Evolutionary conservation across 92 coral and sea anemone species (phyloP).

Genomic region (Parazoanthus atlanticus): DNA sequence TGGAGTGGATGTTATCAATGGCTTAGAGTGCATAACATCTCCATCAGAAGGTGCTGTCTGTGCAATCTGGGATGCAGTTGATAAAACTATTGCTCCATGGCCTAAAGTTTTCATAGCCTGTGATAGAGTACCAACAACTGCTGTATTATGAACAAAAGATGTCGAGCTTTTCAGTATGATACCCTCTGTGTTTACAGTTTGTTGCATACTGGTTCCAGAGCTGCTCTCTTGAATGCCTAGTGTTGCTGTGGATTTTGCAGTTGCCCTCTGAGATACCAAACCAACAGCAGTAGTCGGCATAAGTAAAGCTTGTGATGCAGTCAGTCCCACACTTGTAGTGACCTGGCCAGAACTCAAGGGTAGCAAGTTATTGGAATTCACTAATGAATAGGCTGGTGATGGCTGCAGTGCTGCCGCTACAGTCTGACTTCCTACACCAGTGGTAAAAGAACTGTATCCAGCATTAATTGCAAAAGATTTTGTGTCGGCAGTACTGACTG

Average conservation of each 20-base stretch:
- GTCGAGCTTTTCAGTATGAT: neutral
- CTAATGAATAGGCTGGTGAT: slow-evolving; percentile 1
- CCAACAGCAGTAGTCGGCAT: neutral
- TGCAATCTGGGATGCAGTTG: neutral
- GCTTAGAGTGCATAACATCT: neutral
- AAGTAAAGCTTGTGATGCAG: neutral
- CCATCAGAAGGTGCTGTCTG: neutral
- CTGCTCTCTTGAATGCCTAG: neutral
- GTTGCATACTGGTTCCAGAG: neutral
- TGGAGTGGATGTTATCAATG: neutral
- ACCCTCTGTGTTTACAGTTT: neutral
- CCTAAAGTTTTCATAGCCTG: slow-evolving; percentile 1
- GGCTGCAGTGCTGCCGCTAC: slow-evolving; percentile 12
- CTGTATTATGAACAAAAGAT: neutral
- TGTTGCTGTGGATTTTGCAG: neutral
- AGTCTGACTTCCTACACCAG: neutral
- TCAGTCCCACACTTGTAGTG: neutral
- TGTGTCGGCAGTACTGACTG: neutral
- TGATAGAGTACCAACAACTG: neutral
- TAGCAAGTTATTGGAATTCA: slow-evolving; percentile 7
- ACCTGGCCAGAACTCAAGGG: slow-evolving; percentile 6
- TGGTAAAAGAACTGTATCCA: neutral
- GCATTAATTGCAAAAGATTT: neutral
- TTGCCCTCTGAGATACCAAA: neutral
- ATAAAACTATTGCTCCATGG: neutral